phyloP scores from a whole-genome alignment of 2,797 vertebrate species.

The Antrozous pallidus region DNA sequence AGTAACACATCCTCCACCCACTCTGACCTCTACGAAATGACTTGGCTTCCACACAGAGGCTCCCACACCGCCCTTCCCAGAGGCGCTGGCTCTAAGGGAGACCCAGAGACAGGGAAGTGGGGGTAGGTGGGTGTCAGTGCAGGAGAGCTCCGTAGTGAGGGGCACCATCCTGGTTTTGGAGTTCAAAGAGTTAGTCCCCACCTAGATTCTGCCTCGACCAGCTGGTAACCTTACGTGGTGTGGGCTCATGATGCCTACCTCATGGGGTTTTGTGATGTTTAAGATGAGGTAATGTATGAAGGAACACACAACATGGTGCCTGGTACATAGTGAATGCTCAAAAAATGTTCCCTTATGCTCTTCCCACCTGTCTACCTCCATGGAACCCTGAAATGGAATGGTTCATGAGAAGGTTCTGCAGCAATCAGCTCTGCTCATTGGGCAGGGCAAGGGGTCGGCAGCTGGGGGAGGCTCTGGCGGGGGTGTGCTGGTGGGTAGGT shows the following conservation, averaged over 20 bases:
- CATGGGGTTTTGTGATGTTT: neutral
- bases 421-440: neutral
- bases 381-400: neutral
- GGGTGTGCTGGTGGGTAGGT: neutral
- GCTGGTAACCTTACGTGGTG: neutral
- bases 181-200: neutral
- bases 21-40: conserved; percentile 6
- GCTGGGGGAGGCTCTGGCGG: neutral
- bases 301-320: neutral
- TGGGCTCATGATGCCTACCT: neutral
- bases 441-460: neutral
- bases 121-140: neutral
- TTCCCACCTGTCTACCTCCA: neutral
- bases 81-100: neutral
- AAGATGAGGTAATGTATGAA: neutral
- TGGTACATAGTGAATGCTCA: neutral
- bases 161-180: neutral
- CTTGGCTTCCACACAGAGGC: conserved; percentile 14
- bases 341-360: neutral
- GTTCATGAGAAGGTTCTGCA: neutral
- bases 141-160: neutral
- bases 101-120: neutral
- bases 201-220: neutral
- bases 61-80: neutral
- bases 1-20: conserved; percentile 53